phyloP scores from a whole-genome alignment of 1,140 invertebrate species.

The Holotrichia oblita region DNA sequence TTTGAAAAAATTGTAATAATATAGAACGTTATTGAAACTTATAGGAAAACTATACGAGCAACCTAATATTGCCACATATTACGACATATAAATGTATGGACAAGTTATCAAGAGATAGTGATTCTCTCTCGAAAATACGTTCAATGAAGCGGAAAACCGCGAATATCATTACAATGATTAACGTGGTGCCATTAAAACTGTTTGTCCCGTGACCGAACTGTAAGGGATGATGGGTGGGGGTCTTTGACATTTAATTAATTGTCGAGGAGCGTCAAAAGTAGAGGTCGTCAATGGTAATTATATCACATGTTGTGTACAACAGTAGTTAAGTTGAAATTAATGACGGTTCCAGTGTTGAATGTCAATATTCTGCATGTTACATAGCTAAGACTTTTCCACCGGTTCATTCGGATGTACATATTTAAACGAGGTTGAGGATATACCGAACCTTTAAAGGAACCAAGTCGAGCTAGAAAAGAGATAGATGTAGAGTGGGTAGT shows the following conservation, averaged over 20 bases:
- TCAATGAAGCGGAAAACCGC: not conserved
- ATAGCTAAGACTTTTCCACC: not conserved
- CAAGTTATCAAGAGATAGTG: too few relatives aligned
- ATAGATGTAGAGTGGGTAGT: too few relatives aligned
- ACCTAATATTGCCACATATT: too few relatives aligned
- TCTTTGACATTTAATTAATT: constrained; percentile 14
- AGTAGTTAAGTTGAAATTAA: not conserved
- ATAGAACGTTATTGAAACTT: too few relatives aligned
- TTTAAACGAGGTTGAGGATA: too few relatives aligned
- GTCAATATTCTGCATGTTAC: not conserved
- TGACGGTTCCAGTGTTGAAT: not conserved
- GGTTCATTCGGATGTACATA: too few relatives aligned
- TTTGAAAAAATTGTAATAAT: too few relatives aligned
- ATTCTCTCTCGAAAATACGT: not conserved
- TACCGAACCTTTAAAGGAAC: too few relatives aligned
- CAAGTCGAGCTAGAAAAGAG: too few relatives aligned
- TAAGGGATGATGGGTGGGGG: not conserved
- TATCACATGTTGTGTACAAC: not conserved
- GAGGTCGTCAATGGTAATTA: not conserved
- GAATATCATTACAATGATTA: not conserved
- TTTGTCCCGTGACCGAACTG: not conserved
- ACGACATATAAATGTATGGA: too few relatives aligned
- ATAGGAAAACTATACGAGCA: too few relatives aligned
- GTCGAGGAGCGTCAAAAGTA: not conserved
- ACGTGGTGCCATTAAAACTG: not conserved